Percentiles rank a stretch among this genome's conserved stretches.
Evolutionary conservation across 2,113 vertebrate genomes (phyloP).

Genomic region (Alethe castanea): DNA sequence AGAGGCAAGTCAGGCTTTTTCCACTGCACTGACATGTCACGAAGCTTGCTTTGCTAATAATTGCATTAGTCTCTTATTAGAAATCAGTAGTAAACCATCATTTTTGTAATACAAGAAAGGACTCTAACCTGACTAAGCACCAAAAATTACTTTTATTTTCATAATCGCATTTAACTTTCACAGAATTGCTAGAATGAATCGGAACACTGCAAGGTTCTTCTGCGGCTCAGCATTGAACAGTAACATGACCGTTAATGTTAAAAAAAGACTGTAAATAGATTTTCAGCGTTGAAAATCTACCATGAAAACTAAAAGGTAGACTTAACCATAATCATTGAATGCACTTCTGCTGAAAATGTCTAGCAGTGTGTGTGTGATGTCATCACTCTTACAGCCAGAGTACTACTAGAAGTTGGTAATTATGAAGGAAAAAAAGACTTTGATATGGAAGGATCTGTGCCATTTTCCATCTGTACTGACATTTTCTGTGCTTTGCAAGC

Average conservation of each 20-base stretch:
- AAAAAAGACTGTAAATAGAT: neutral
- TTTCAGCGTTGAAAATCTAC: neutral
- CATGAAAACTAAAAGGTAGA: neutral
- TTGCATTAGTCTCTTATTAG: neutral
- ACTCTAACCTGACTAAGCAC: neutral
- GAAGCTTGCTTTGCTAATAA: neutral
- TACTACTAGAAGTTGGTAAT: neutral
- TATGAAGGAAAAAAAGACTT: neutral
- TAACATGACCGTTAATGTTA: neutral
- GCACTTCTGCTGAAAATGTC: neutral
- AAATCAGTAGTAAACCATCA: neutral
- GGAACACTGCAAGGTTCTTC: neutral
- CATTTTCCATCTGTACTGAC: neutral
- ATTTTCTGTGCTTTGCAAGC: neutral
- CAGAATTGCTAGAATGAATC: neutral
- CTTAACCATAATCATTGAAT: neutral
- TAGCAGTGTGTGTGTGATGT: neutral
- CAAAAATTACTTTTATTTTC: neutral
- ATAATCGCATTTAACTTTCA: neutral
- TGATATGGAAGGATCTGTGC: neutral
- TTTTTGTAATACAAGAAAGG: neutral
- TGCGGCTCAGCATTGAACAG: neutral
- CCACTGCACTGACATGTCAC: neutral
- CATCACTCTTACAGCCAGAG: neutral
- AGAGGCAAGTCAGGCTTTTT: neutral